A percentile compares a stretch with the other conserved stretches of the same genome.
These are phyloP conservation scores for Ennomos fuscantarius DNA, from an alignment of 2,888 invertebrate genomes.

Conservation along the genomic window DNA sequence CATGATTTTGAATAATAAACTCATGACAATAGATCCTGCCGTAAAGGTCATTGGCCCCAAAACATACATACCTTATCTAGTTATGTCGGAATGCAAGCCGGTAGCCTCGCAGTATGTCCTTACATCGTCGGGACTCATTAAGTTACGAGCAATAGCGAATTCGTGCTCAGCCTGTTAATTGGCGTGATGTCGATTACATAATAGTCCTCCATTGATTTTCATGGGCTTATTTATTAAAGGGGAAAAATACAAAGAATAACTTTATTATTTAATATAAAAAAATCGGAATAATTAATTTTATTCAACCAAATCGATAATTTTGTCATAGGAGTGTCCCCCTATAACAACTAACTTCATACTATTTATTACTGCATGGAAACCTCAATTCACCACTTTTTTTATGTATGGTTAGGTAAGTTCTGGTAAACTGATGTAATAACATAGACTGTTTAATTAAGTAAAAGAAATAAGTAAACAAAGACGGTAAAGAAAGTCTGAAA, in stretches of 20 bases:
- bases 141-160: constrained; percentile 69
- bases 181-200: constrained; percentile 66
- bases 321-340: too few relatives aligned
- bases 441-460: too few relatives aligned
- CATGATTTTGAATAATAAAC: background rate
- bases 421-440: too few relatives aligned
- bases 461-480: too few relatives aligned
- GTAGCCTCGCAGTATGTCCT: constrained; percentile 71
- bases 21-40: background rate
- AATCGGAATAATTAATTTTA: too few relatives aligned
- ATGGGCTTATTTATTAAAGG: constrained; percentile 14
- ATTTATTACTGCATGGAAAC: too few relatives aligned
- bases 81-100: constrained; percentile 39
- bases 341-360: too few relatives aligned
- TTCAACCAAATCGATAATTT: too few relatives aligned
- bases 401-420: too few relatives aligned
- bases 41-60: constrained; percentile 7
- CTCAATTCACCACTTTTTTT: too few relatives aligned
- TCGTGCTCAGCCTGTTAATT: constrained; percentile 65
- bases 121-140: constrained; percentile 75
- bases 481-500: too few relatives aligned
- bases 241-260: background rate
- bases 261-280: too few relatives aligned
- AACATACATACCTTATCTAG: constrained; percentile 14
- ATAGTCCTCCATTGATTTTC: constrained; percentile 49